Evolutionary conservation across 2,888 invertebrate species (phyloP).

Genomic region (Strigamia transsilvanica): DNA sequence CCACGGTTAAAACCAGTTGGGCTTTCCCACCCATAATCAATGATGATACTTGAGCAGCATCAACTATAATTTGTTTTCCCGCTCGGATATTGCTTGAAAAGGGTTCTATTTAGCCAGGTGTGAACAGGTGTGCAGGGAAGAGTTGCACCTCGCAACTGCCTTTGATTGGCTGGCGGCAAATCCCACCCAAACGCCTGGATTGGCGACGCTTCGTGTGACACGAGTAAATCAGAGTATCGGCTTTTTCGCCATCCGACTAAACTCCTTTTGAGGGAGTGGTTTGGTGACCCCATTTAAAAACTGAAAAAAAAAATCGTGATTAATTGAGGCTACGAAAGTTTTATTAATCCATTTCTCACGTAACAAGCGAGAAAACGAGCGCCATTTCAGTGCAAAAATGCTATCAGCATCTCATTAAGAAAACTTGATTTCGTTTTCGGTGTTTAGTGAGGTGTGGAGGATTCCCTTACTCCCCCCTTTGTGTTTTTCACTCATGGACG

Average conservation of each 20-base stretch:
- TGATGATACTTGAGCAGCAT: too few species aligned
- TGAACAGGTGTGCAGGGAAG: background rate
- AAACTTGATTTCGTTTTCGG: too few species aligned
- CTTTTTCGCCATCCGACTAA: background rate
- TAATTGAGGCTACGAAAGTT: slow-evolving; percentile 7
- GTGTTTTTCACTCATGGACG: background rate
- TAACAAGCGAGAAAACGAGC: background rate
- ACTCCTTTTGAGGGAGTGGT: background rate
- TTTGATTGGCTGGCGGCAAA: background rate
- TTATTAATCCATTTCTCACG: slow-evolving; percentile 5
- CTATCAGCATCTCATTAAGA: too few species aligned
- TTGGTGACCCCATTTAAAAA: background rate
- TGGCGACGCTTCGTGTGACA: slow-evolving; percentile 7
- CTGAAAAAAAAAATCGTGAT: too few species aligned
- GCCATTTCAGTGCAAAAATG: background rate
- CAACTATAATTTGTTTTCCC: too few species aligned
- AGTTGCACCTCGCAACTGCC: background rate
- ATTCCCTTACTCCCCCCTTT: too few species aligned
- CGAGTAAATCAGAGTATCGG: slow-evolving; percentile 14
- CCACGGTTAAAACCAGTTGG: too few species aligned
- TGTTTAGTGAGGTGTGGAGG: too few species aligned
- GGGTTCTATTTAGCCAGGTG: background rate
- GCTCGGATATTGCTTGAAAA: too few species aligned
- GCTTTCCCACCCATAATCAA: too few species aligned
- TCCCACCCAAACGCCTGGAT: slow-evolving; percentile 10